Percentiles rank a stretch among this genome's conserved stretches.
Evolutionary conservation across 2,113 vertebrate species (phyloP).

Genomic region (Fregata magnificens): DNA sequence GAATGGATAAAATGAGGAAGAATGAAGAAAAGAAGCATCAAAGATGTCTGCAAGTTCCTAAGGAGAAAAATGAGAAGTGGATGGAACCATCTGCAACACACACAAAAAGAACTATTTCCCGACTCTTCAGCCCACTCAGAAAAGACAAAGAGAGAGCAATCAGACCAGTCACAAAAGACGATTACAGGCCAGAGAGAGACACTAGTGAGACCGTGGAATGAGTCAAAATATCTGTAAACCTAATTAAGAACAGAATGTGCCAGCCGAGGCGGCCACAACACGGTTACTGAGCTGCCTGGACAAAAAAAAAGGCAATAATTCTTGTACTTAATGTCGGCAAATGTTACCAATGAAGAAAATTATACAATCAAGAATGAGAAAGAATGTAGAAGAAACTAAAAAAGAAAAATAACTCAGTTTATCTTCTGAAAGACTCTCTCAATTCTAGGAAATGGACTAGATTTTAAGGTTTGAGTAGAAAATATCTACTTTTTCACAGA

Average conservation of each 20-base stretch:
- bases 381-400: not conserved
- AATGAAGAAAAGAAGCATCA: not conserved
- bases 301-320: not conserved
- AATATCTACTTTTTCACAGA: not conserved
- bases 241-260: constrained; percentile 12
- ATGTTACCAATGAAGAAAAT: not conserved
- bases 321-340: not conserved
- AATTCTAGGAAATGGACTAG: not conserved
- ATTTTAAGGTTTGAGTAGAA: not conserved
- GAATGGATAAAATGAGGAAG: not conserved
- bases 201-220: not conserved
- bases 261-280: not conserved
- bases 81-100: not conserved
- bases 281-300: not conserved
- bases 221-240: constrained; percentile 30
- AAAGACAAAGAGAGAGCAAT: not conserved
- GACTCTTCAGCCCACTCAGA: not conserved
- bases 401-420: not conserved
- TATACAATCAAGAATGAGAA: not conserved
- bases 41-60: not conserved
- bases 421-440: not conserved
- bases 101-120: not conserved
- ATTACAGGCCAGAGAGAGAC: not conserved
- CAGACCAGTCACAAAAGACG: not conserved
- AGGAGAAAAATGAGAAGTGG: not conserved